These are phyloP conservation scores for Neolamprologus devosi DNA, from an alignment of 2,113 vertebrate species.

Conservation along the genomic window DNA sequence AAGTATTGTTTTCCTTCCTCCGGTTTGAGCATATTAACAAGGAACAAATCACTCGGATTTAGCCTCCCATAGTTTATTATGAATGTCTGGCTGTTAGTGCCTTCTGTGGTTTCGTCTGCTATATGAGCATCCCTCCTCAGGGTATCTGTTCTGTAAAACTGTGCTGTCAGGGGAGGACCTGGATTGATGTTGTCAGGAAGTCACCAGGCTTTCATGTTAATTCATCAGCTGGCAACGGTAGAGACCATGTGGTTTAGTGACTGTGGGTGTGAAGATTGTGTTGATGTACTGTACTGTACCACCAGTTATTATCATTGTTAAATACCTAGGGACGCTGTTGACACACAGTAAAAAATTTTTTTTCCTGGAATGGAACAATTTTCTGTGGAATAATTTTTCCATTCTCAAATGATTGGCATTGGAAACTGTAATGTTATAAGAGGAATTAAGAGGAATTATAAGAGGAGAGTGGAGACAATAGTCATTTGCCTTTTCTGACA, in stretches of 20 bases:
- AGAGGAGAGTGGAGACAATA: neutral
- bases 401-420: neutral
- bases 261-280: neutral
- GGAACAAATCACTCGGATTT: conserved; percentile 2
- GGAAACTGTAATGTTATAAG: neutral
- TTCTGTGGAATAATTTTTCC: neutral
- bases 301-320: neutral
- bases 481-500: neutral
- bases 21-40: neutral
- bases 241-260: neutral
- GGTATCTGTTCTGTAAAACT: conserved; percentile 11
- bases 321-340: neutral
- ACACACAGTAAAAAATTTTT: accelerated
- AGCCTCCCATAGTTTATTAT: conserved; percentile 30
- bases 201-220: conserved; percentile 6
- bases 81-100: conserved; percentile 34
- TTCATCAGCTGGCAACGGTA: neutral
- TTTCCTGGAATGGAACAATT: neutral
- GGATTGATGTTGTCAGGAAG: conserved; percentile 7
- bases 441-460: neutral
- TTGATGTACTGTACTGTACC: neutral
- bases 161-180: neutral
- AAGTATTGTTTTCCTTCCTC: neutral
- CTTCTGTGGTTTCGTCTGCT: conserved; percentile 42
- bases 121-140: neutral